Evolutionary conservation across 1,140 invertebrate genomes (phyloP).

Genomic region (Drosophila hydei): DNA sequence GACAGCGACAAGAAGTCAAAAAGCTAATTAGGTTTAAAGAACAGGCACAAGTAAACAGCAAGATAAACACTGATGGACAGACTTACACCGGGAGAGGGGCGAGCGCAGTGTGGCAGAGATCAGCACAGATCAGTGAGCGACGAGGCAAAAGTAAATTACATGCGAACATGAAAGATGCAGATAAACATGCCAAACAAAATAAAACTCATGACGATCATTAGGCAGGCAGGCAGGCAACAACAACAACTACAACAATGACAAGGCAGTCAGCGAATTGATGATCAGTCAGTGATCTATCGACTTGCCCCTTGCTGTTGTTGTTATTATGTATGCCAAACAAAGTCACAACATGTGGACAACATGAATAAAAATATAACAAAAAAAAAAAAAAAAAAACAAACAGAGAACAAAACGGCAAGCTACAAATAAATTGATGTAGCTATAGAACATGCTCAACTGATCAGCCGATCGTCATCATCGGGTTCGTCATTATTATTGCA

Average conservation of each 20-base stretch:
- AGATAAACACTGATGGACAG: neutral
- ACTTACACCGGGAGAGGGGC: neutral
- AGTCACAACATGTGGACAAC: slow-evolving; percentile 79
- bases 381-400: slow-evolving; percentile 15
- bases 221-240: slow-evolving; percentile 38
- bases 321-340: slow-evolving; percentile 82
- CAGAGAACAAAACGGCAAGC: slow-evolving; percentile 11
- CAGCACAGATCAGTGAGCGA: slow-evolving; percentile 34
- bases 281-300: slow-evolving; percentile 75
- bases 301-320: slow-evolving; percentile 23
- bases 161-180: slow-evolving; percentile 80
- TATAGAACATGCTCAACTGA: slow-evolving; percentile 36
- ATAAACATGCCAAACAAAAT: slow-evolving; percentile 80
- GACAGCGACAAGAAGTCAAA: slow-evolving; percentile 59
- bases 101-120: neutral
- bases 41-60: slow-evolving; percentile 25
- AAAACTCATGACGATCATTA: slow-evolving; percentile 65
- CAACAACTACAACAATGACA: slow-evolving; percentile 63
- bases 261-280: slow-evolving; percentile 70
- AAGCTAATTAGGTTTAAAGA: slow-evolving; percentile 73
- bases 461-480: slow-evolving; percentile 46
- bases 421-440: slow-evolving; percentile 68
- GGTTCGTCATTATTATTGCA: slow-evolving; percentile 5
- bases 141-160: slow-evolving; percentile 74
- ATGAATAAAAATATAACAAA: slow-evolving; percentile 38